Percentiles rank a stretch among this genome's conserved stretches.
Conservation (phyloP, 2,888 invertebrate species). For the Chrysotoxum bicinctum region DNA sequence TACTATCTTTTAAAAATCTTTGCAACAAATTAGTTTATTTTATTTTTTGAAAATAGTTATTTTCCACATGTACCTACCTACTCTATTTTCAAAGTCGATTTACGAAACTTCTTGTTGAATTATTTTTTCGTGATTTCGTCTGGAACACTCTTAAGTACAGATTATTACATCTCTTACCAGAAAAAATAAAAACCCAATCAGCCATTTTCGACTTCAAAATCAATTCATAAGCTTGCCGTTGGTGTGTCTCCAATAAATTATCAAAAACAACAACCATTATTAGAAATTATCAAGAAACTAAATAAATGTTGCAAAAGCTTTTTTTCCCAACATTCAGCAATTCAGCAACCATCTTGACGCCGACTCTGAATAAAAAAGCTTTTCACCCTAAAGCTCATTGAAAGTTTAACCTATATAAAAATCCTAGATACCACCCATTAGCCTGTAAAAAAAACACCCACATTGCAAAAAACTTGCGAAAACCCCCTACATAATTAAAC, state of each 20-base stretch:
- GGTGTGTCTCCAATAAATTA: not conserved
- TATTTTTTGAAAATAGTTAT: too few species aligned
- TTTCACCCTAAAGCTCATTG: slow-evolving; percentile 41
- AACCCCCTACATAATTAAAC: not conserved
- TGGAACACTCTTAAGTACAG: too few species aligned
- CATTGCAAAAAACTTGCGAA: not conserved
- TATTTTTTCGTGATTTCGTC: too few species aligned
- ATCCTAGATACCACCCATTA: slow-evolving; percentile 12
- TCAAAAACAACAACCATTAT: slow-evolving; percentile 2
- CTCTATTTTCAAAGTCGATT: too few species aligned
- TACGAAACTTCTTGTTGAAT: too few species aligned
- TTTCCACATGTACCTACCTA: too few species aligned
- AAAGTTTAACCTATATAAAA: slow-evolving; percentile 50
- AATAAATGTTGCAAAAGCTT: slow-evolving; percentile 36
- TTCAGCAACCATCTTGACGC: slow-evolving; percentile 7
- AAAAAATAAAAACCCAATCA: too few species aligned
- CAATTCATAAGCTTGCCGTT: not conserved
- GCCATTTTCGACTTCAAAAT: too few species aligned
- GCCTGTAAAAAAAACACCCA: not conserved
- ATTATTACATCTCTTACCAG: too few species aligned
- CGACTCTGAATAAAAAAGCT: slow-evolving; percentile 1
- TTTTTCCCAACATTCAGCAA: slow-evolving; percentile 34
- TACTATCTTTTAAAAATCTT: too few species aligned
- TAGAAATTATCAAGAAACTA: not conserved
- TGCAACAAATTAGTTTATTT: too few species aligned